Evolutionary conservation across 2,113 vertebrate species (phyloP).

Genomic region (Heterochromis multidens): DNA sequence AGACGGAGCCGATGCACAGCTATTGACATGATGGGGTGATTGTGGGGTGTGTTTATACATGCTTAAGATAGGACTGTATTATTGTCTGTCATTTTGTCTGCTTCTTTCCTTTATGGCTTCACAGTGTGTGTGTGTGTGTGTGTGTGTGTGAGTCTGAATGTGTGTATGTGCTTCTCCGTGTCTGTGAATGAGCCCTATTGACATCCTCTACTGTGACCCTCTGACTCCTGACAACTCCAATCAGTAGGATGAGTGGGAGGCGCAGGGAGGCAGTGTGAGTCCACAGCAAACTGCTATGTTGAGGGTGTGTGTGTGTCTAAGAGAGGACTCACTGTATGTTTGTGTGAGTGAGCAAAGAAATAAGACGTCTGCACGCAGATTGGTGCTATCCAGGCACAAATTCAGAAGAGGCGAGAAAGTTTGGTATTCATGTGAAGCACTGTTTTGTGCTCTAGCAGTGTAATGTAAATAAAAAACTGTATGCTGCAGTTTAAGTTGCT

Average conservation of each 20-base stretch:
- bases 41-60: slow-evolving; percentile 45
- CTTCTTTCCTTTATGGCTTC: slow-evolving; percentile 4
- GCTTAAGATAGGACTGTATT: slow-evolving; percentile 44
- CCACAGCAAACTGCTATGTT: slow-evolving; percentile 22
- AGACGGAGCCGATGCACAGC: slow-evolving; percentile 48
- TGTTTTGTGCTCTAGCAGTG: background rate
- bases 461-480: background rate
- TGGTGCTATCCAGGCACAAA: background rate
- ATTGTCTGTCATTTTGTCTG: slow-evolving; percentile 38
- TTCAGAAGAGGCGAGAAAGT: background rate
- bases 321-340: background rate
- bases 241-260: slow-evolving; percentile 64
- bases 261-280: slow-evolving; percentile 29
- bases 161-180: background rate
- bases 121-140: background rate
- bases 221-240: slow-evolving; percentile 67
- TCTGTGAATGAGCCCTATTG: slow-evolving; percentile 56
- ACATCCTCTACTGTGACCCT: slow-evolving; percentile 59
- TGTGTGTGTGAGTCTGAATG: background rate
- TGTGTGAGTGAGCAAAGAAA: background rate
- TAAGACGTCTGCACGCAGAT: slow-evolving; percentile 19
- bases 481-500: background rate
- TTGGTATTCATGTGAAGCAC: background rate
- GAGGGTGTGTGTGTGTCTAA: slow-evolving; percentile 1
- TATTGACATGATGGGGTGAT: slow-evolving; percentile 47